Evolutionary conservation across 2,797 vertebrate species (phyloP).

Genomic region (Iguana delicatissima): DNA sequence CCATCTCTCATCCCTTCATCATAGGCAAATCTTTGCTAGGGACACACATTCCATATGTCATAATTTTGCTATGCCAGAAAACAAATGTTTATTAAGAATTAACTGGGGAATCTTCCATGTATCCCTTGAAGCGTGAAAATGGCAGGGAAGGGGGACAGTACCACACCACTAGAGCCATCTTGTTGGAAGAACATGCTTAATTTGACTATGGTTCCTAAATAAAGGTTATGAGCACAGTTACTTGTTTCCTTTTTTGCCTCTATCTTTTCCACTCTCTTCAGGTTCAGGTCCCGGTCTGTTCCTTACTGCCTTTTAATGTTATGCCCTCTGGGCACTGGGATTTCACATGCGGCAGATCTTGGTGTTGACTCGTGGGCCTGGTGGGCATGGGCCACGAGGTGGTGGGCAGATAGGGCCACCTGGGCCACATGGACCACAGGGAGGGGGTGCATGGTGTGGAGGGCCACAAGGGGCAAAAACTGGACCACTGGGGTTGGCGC

Average conservation of each 20-base stretch:
- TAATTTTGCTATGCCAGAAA: conserved; percentile 66
- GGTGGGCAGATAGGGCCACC: background rate
- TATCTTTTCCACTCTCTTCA: background rate
- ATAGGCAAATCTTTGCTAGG: background rate
- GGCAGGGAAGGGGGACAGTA: conserved; percentile 41
- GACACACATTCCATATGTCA: conserved; percentile 27
- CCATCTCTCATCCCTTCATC: background rate
- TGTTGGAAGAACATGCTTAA: background rate
- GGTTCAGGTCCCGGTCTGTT: background rate
- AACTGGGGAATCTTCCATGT: conserved; percentile 47
- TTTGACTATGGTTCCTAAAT: background rate
- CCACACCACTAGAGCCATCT: conserved; percentile 36
- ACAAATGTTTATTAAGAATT: conserved; percentile 70
- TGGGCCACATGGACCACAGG: background rate
- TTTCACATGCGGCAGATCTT: conserved; percentile 35
- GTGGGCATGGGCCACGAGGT: background rate
- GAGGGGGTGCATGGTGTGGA: background rate
- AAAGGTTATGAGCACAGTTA: background rate
- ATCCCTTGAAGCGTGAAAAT: conserved; percentile 57
- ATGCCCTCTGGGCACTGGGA: background rate
- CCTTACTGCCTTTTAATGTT: background rate
- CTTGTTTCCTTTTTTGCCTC: background rate
- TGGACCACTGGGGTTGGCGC: conserved; percentile 5
- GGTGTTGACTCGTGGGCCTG: background rate
- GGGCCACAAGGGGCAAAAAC: background rate